phyloP scores from a whole-genome alignment of 2,113 vertebrate genomes.

The Theristicus caerulescens region DNA sequence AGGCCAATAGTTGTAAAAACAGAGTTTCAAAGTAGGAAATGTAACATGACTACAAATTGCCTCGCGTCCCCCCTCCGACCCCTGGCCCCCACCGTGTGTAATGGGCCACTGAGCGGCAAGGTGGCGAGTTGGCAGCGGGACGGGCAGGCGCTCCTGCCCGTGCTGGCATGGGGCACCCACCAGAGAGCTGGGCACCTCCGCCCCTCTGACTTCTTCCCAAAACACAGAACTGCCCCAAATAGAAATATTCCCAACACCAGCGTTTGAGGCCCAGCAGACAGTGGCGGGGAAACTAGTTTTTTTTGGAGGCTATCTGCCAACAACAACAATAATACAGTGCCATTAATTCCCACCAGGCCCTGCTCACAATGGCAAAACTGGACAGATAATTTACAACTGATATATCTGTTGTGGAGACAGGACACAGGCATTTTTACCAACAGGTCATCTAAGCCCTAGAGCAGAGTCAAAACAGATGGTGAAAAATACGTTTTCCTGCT shows the following conservation, averaged over 20 bases:
- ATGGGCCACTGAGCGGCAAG: not conserved
- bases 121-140: not conserved
- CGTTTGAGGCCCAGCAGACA: not conserved
- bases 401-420: slow-evolving; percentile 33
- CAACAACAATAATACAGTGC: not conserved
- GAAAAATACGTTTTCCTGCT: not conserved
- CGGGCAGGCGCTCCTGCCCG: not conserved
- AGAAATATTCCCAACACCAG: not conserved
- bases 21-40: slow-evolving; percentile 56
- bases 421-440: slow-evolving; percentile 22
- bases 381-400: slow-evolving; percentile 21
- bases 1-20: slow-evolving; percentile 48
- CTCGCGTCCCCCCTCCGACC: rapidly evolving
- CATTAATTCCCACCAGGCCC: not conserved
- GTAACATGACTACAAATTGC: not conserved
- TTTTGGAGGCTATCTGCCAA: not conserved
- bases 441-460: not conserved
- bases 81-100: not conserved
- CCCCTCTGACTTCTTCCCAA: not conserved
- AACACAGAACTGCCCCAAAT: not conserved
- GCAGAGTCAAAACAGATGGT: not conserved
- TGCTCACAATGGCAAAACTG: not conserved
- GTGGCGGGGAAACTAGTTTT: not conserved
- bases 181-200: rapidly evolving
- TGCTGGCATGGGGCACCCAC: rapidly evolving